Conservation (phyloP, 2,797 vertebrate species). For the Acipenser ruthenus region DNA sequence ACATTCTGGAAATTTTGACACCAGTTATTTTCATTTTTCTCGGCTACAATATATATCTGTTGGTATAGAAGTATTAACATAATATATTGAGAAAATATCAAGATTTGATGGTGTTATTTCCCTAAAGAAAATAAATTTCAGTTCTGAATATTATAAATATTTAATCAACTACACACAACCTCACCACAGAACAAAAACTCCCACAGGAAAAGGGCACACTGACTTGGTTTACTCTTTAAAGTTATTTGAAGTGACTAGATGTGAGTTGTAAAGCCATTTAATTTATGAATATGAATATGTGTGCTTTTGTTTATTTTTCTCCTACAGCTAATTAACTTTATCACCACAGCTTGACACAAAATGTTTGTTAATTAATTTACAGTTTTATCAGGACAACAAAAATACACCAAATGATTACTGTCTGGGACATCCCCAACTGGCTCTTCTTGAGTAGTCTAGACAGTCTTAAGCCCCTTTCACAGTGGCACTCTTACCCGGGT, state of each 20-base stretch:
- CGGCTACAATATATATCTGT: background rate
- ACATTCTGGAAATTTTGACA: background rate
- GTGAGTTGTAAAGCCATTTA: background rate
- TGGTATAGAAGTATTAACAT: background rate
- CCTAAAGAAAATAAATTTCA: constrained; percentile 31
- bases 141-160: constrained; percentile 31
- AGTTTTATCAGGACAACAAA: too few species aligned
- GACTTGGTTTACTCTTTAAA: background rate
- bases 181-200: background rate
- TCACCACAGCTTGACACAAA: background rate
- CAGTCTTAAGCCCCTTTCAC: too few species aligned
- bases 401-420: too few species aligned
- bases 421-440: too few species aligned
- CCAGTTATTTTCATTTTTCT: background rate
- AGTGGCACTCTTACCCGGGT: too few species aligned
- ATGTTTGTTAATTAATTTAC: too few species aligned
- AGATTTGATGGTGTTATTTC: constrained; percentile 38
- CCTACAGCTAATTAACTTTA: background rate
- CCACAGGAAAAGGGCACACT: background rate
- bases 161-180: constrained; percentile 24
- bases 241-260: too few species aligned
- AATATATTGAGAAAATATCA: background rate
- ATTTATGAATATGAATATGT: background rate
- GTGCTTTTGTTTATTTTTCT: background rate
- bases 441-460: too few species aligned